Conservation (phyloP, 2,797 vertebrate genomes). For the Lepidocolaptes lacrymiger region DNA sequence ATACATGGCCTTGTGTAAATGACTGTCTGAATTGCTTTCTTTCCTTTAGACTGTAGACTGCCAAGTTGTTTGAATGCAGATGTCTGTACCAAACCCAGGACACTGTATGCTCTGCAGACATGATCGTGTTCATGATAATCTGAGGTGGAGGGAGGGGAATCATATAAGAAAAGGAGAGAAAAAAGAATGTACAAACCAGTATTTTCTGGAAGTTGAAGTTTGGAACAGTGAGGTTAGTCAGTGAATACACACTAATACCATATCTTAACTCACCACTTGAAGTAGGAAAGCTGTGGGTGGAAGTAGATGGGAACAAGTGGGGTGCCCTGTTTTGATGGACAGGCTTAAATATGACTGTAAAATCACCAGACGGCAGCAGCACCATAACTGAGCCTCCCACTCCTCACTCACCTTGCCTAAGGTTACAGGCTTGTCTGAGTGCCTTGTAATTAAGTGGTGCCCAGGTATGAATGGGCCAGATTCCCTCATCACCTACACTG, state of each 20-base stretch:
- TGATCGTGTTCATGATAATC: background rate
- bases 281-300: background rate
- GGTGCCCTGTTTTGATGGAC: background rate
- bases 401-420: background rate
- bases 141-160: too few relatives aligned
- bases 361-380: background rate
- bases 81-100: background rate
- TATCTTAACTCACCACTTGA: background rate
- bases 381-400: background rate
- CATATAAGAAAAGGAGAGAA: rapidly evolving
- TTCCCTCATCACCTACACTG: background rate
- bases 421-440: background rate
- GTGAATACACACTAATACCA: rapidly evolving
- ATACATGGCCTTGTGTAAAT: background rate
- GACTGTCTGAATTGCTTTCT: background rate
- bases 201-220: background rate
- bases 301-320: background rate
- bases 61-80: background rate
- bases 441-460: background rate
- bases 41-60: background rate
- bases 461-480: background rate
- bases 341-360: background rate
- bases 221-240: background rate
- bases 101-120: rapidly evolving
- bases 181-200: background rate